Percentiles rank a stretch among this genome's conserved stretches.
Evolutionary conservation across 2,113 vertebrate genomes (phyloP).

Genomic region (Haliaeetus leucogaster): DNA sequence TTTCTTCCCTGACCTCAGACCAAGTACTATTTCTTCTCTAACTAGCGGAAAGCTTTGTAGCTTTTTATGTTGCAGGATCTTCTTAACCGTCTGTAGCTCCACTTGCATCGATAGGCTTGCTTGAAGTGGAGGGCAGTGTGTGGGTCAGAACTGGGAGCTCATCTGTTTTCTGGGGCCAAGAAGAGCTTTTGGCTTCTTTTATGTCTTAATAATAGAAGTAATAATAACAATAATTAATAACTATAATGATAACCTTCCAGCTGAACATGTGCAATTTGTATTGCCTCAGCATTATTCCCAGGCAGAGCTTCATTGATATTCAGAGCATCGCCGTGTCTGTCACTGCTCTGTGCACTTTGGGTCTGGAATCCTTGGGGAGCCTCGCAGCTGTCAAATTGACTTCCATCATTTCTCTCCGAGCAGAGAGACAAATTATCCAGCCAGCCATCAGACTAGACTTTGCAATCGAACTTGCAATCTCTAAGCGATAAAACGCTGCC

Average conservation of each 20-base stretch:
- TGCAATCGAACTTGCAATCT: slow-evolving; percentile 57
- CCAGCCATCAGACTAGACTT: slow-evolving; percentile 62
- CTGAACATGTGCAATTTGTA: slow-evolving; percentile 60
- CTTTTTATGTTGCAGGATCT: neutral
- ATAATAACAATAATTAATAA: slow-evolving; percentile 66
- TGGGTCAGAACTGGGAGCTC: neutral
- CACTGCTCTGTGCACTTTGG: slow-evolving; percentile 64
- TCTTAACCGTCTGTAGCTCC: neutral
- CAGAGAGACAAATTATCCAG: slow-evolving; percentile 70
- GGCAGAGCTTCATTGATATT: slow-evolving; percentile 72
- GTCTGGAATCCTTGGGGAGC: slow-evolving; percentile 72
- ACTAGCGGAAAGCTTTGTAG: neutral
- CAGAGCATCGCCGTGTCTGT: slow-evolving; percentile 57
- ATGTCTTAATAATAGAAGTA: slow-evolving; percentile 50
- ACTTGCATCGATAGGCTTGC: fast-evolving
- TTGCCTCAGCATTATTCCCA: slow-evolving; percentile 58
- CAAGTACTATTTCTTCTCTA: neutral
- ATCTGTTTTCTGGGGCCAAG: neutral
- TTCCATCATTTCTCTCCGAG: slow-evolving; percentile 66
- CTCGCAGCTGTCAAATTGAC: slow-evolving; percentile 73
- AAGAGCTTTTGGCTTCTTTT: neutral
- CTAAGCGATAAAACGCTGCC: slow-evolving; percentile 36
- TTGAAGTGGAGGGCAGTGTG: neutral
- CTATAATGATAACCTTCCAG: slow-evolving; percentile 63
- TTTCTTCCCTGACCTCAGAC: neutral